Base-by-base conservation (phyloP, 2,797 vertebrate genomes). In the Hyperoplus immaculatus region DNA sequence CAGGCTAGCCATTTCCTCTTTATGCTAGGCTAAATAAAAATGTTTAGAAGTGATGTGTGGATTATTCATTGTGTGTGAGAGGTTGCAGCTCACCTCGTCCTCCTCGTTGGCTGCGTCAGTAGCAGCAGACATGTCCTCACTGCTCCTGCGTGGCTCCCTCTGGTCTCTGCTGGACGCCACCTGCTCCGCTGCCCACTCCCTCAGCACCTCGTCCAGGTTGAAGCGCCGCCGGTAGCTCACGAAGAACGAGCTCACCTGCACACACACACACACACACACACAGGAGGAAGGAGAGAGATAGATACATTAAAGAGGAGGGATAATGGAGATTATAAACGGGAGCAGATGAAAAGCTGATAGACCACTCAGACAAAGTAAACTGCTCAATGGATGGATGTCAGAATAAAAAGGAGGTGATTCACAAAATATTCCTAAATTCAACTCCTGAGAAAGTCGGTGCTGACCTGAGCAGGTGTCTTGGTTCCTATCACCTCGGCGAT, bases 111-210 rank as follows among this genome's bases (percentile, higher is more conserved):
- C 90, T 47, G 85, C 87, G 0, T 92, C 90, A 13, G 88, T 14
- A 56, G 94, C 83, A 63, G 93, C 89, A 75, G 93, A 78, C 90
- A 93, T 41, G 75, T 95, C 93, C 80, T 95, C 82, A 8, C 88
- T 29, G 69, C 92, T 76, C 90, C 90, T 92, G 75, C 91, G 78
- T 9, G 75, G 77, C 84, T 91, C 93, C 50, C 85, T 90, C 78
- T 74, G 94, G 69, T 82, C 88, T 72, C 90, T 86, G 74, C 83
- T 94, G 36, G 83, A 89, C 55, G 94, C 91, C 53, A 96, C 96
- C 93, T 97, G 97, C 82, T 98, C 97, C 0, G 97, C 97, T 16
- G 97, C 96, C 97, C 97, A 98, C 85, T 98, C 97, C 87, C 96
- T 95, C 75, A 98, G 94, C 77, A 97, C 97, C 92, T 97, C 96